Base-by-base conservation (phyloP, 1,140 invertebrate genomes). In the Ptiloglossa arizonensis region DNA sequence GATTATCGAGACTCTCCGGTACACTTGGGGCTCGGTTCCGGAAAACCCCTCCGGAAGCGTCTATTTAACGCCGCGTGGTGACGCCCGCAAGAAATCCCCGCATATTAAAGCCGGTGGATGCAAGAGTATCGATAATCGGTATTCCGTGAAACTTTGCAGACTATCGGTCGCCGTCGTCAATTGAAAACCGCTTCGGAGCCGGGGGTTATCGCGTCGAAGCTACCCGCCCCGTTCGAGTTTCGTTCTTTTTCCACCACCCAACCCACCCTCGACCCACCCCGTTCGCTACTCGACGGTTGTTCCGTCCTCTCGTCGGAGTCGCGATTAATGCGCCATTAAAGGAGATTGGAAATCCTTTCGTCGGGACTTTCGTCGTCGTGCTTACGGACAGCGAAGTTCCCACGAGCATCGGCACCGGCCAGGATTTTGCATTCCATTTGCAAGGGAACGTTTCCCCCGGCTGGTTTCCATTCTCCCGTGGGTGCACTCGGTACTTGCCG, bases 321-420 rank as follows among this genome's bases (percentile, higher is more conserved):
- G 69, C 82, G 82, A 87, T 86, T 86, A 84, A 87, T 86, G 82
- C 71, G 64, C 85, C 79, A 87, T 86, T 86, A 87, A 87, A 82
- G 81, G 82, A 82, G 86, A 87, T 86, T 86, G 86, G 82, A 87
- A 87, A 87, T 87, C 84, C 80, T 84, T 85, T 84, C 82, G 79
- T 66, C 86, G 84, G 81, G 67, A 85, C 83, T 83, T 86, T 83
- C 75, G 70, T 83, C 82, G 77, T 29, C 71, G 63, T 66, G 77
- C 66, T 73, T 64, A 73, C 59, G 59, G 17, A 32, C 67, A 62
- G 46, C 71, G 19, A 80, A 59, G 80, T 82, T 85, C 67, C 71
- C 80, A 64, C 80, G 67, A 74, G 79, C 79, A 35, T 41, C 80
- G 62, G 50, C 60, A 70, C 72, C 62, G 82, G 80, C 81, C 67